phyloP scores from a whole-genome alignment of 2,797 vertebrate species.

The Cryptoprocta ferox region DNA sequence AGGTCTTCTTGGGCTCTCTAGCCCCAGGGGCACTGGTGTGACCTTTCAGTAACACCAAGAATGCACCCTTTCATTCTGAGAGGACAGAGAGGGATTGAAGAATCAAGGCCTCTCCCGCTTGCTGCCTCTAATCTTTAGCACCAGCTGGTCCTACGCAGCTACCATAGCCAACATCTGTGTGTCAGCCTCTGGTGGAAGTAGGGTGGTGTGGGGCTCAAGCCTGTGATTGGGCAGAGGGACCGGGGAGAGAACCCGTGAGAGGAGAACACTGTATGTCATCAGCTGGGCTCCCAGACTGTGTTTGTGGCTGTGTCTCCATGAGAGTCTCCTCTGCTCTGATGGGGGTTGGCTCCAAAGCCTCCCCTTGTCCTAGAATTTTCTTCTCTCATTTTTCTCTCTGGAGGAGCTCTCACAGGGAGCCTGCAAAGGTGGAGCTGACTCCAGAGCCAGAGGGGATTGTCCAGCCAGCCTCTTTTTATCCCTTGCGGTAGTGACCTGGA shows the following conservation, averaged over 20 bases:
- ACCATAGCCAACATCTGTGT: background rate
- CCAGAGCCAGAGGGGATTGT: background rate
- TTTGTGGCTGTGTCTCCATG: background rate
- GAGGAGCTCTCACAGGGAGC: background rate
- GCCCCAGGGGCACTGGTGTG: fast-evolving
- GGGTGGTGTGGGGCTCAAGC: background rate
- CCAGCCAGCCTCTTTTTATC: background rate
- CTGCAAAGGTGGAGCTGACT: background rate
- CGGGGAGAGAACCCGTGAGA: background rate
- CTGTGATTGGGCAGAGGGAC: background rate
- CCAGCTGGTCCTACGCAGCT: slow-evolving; percentile 19
- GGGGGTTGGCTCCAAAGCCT: background rate
- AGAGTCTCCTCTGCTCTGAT: background rate
- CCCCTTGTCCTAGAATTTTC: background rate
- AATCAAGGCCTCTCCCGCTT: background rate
- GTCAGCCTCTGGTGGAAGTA: slow-evolving; percentile 45
- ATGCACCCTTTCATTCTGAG: slow-evolving; percentile 11
- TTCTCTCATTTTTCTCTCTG: background rate
- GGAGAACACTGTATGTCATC: background rate
- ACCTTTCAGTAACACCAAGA: background rate
- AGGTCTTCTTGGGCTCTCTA: background rate
- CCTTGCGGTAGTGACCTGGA: background rate
- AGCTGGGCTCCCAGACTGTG: slow-evolving; percentile 20
- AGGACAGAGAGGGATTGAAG: background rate
- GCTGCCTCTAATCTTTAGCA: background rate